phyloP scores from a whole-genome alignment of 2,113 vertebrate species.

The Fulmarus glacialis region DNA sequence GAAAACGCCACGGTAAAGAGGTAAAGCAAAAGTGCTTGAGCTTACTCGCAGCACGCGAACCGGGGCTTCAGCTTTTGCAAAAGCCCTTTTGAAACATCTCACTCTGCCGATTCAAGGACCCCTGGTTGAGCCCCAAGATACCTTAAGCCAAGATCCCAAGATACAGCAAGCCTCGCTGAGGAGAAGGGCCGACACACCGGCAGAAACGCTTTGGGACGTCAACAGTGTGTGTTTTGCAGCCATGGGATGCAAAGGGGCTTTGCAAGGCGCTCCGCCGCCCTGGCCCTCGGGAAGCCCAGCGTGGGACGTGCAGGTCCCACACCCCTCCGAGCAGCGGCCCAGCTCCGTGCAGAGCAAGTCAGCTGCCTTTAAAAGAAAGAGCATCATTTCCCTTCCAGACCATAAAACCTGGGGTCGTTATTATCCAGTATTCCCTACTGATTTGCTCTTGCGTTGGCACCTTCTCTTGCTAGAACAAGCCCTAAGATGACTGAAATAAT shows the following conservation, averaged over 20 bases:
- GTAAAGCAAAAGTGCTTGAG: not conserved
- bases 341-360: not conserved
- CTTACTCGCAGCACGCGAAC: rapidly evolving
- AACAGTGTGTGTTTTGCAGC: not conserved
- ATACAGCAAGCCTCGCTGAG: not conserved
- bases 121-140: not conserved
- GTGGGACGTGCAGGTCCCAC: too few relatives aligned
- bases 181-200: not conserved
- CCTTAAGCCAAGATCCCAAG: too few relatives aligned
- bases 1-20: rapidly evolving
- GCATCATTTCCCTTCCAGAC: not conserved
- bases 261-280: not conserved
- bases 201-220: not conserved
- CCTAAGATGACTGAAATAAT: not conserved
- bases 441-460: not conserved
- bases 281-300: not conserved
- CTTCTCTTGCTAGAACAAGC: not conserved
- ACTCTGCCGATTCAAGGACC: not conserved
- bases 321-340: rapidly evolving
- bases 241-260: not conserved
- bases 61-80: not conserved
- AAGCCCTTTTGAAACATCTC: not conserved
- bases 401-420: not conserved
- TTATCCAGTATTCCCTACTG: not conserved
- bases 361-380: not conserved